Conservation (phyloP, 2,888 invertebrate genomes). For the Leucoma salicis region DNA sequence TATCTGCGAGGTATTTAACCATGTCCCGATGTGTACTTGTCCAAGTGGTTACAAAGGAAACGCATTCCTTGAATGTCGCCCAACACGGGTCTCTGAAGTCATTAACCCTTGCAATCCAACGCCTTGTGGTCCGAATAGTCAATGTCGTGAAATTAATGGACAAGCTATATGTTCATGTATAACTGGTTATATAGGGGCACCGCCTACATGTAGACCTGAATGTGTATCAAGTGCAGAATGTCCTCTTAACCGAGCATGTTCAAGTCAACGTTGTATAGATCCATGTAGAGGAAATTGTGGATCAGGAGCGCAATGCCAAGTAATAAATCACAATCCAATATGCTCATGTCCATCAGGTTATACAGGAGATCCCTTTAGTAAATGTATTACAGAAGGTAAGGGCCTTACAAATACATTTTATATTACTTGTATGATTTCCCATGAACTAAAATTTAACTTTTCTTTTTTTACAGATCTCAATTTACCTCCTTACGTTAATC, state of each 20-base stretch:
- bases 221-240: conserved; percentile 87
- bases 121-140: conserved; percentile 88
- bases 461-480: conserved; percentile 48
- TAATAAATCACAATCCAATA: conserved; percentile 88
- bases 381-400: conserved; percentile 85
- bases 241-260: conserved; percentile 85
- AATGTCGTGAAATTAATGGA: conserved; percentile 85
- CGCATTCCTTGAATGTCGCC: conserved; percentile 85
- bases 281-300: conserved; percentile 90
- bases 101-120: conserved; percentile 86
- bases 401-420: background rate
- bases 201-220: conserved; percentile 87
- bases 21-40: conserved; percentile 83
- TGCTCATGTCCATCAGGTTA: conserved; percentile 85
- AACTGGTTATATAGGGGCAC: conserved; percentile 85
- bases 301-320: conserved; percentile 85
- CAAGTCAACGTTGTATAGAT: conserved; percentile 86
- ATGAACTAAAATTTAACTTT: too few relatives aligned
- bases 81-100: conserved; percentile 52
- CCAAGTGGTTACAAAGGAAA: conserved; percentile 85
- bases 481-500: conserved; percentile 62
- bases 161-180: conserved; percentile 87
- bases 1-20: conserved; percentile 86
- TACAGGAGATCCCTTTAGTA: conserved; percentile 88
- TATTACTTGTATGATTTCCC: background rate